Evolutionary conservation across 1,140 invertebrate genomes (phyloP), one percentile per base, ranked within the genome.

Genomic region (Micrasema longulum): DNA sequence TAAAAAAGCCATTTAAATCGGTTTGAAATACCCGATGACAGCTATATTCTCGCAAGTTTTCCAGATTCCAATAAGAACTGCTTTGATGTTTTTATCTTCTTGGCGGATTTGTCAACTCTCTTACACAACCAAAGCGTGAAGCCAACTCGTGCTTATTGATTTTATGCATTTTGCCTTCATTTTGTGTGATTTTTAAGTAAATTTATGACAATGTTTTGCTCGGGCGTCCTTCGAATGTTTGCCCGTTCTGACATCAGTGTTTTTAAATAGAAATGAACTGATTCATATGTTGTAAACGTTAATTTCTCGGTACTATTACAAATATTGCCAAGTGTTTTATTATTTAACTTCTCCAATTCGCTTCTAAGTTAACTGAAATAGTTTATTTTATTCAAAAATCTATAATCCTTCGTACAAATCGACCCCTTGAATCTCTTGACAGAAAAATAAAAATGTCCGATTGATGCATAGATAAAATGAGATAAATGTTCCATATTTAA

Each of bases 181-280:
- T 45, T 64, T 64, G 41, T 31, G 10, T 38, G 20, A 10, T 48
- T 64, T 64, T 48, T 6, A 12, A 47, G 26, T 11, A 5, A 14
- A 35, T 36, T 62, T 41, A 62, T 35, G 36, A 47, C 5, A 26
- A 47, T 64, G 62, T 45, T 47, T 64, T 26, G 23, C n/a, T 12
- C 7, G 1, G 11, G 7, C 43, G 23, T 23, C 35, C 57, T 36
- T 62, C 31, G 10, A 47, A 12, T 45, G 18, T 18, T 23, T 16
- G 43, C 16, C 62, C 23, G 26, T 14, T 50, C 63, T 68, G 66
- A 68, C 66, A 68, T 68, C 66, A 57, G 50, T 57, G 66, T 41
- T 57, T 68, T 68, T 68, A 55, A 68, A 68, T 68, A 68, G 66
- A 68, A 36, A 35, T 45, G 50, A 26, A 52, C 45, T 64, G 62